Percentiles rank a stretch among this genome's conserved stretches.
Conservation (phyloP, 2,888 invertebrate genomes). For the Azorinus chamasolen region DNA sequence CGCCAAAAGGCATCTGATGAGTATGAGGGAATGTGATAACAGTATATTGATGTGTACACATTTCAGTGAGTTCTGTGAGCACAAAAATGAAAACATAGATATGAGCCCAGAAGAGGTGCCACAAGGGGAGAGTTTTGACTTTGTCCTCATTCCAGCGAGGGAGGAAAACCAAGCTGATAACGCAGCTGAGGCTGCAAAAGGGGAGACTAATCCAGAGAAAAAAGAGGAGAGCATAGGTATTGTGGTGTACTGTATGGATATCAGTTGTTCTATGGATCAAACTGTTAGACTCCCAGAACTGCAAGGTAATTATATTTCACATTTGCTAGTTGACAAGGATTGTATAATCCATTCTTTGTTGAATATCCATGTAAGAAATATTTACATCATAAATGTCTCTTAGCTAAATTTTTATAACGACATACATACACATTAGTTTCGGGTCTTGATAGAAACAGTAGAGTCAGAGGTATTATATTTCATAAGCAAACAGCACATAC, state of each 20-base stretch:
- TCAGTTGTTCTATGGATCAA: constrained; percentile 79
- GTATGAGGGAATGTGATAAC: too few species aligned
- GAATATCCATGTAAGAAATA: too few species aligned
- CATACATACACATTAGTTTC: too few species aligned
- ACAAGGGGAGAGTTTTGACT: constrained; percentile 74
- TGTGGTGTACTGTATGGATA: constrained; percentile 81
- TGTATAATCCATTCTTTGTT: too few species aligned
- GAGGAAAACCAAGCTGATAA: constrained; percentile 41
- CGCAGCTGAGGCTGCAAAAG: constrained; percentile 50
- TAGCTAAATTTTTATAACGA: too few species aligned
- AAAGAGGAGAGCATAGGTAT: constrained; percentile 69
- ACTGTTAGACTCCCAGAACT: constrained; percentile 70
- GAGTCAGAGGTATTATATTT: too few species aligned
- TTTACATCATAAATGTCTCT: too few species aligned
- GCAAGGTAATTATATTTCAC: constrained; percentile 66
- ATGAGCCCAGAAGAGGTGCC: constrained; percentile 76
- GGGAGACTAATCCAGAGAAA: constrained; percentile 57
- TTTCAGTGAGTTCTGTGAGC: constrained; percentile 62
- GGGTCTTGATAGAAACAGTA: too few species aligned
- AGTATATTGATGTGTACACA: too few species aligned
- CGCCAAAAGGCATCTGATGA: too few species aligned
- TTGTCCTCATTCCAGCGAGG: constrained; percentile 71
- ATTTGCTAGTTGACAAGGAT: too few species aligned
- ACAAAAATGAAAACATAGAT: constrained; percentile 69
- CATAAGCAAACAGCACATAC: too few species aligned